Percentiles rank a stretch among this genome's conserved stretches.
phyloP scores from a whole-genome alignment of 2,113 vertebrate species.

The Myrmophylax atrothorax region DNA sequence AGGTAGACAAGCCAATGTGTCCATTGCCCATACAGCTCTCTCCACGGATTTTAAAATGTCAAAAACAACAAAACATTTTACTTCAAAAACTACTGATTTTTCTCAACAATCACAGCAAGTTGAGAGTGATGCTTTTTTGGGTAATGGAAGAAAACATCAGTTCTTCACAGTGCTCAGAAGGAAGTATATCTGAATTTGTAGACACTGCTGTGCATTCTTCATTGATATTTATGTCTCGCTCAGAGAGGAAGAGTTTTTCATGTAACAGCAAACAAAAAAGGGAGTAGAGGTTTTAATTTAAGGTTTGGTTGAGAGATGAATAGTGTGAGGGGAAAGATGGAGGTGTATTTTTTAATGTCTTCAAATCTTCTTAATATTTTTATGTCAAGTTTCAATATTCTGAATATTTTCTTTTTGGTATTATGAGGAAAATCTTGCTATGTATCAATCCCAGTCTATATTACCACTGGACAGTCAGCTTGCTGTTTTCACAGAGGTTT shows the following conservation, averaged over 20 bases:
- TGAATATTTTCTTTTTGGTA: neutral
- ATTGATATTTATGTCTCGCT: neutral
- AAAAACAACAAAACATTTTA: neutral
- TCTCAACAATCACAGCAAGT: neutral
- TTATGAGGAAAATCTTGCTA: neutral
- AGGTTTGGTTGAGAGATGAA: neutral
- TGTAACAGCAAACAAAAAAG: neutral
- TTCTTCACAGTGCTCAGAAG: neutral
- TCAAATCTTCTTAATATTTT: neutral
- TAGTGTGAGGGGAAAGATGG: neutral
- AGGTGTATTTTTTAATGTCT: neutral
- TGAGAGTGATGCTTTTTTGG: neutral
- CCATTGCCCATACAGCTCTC: neutral
- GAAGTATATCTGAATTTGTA: neutral
- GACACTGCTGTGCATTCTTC: neutral
- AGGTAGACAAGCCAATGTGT: neutral
- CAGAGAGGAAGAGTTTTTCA: neutral
- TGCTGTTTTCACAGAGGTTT: neutral
- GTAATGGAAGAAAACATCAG: neutral
- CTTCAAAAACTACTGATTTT: neutral
- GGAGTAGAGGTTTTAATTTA: neutral
- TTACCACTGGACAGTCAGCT: neutral
- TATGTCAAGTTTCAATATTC: neutral
- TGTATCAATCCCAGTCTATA: neutral
- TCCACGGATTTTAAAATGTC: neutral